Conservation (phyloP, 2,797 vertebrate genomes). For the Mionectes olivaceus region DNA sequence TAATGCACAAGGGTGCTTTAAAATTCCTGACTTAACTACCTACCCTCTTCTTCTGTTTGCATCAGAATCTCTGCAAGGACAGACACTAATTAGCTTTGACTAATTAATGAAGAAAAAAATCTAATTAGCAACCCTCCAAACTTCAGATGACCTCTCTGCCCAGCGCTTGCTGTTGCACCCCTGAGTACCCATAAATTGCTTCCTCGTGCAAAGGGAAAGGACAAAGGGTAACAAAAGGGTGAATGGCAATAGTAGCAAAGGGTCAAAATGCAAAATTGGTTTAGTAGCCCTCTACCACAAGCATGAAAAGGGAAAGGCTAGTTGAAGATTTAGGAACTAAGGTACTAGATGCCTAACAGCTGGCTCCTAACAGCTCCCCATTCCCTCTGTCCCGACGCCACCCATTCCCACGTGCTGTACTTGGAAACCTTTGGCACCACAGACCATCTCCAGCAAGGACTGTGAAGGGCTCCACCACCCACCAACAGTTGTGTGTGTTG, state of each 20-base stretch:
- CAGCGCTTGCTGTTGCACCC: not conserved
- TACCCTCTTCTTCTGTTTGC: not conserved
- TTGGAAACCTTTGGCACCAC: not conserved
- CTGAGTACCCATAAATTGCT: not conserved
- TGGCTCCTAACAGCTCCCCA: not conserved
- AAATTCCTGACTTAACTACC: constrained; percentile 3
- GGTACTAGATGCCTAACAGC: not conserved
- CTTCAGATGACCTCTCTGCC: constrained; percentile 40
- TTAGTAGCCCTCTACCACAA: not conserved
- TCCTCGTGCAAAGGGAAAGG: not conserved
- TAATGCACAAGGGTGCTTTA: not conserved
- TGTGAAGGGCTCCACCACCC: not conserved
- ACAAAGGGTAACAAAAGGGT: not conserved
- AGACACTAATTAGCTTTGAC: constrained; percentile 51
- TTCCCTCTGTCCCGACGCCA: not conserved
- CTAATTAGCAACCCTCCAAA: constrained; percentile 57
- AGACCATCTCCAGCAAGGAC: not conserved
- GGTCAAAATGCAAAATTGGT: not conserved
- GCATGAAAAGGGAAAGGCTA: not conserved
- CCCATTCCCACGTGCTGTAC: rapidly evolving
- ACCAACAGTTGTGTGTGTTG: rapidly evolving
- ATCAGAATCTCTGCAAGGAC: constrained; percentile 22
- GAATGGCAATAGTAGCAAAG: not conserved
- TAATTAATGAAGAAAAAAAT: constrained; percentile 65
- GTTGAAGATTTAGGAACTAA: not conserved